Evolutionary conservation across 2,888 invertebrate genomes (phyloP), one percentile per base, ranked within the genome.

Genomic region (Oeneis ivallda): DNA sequence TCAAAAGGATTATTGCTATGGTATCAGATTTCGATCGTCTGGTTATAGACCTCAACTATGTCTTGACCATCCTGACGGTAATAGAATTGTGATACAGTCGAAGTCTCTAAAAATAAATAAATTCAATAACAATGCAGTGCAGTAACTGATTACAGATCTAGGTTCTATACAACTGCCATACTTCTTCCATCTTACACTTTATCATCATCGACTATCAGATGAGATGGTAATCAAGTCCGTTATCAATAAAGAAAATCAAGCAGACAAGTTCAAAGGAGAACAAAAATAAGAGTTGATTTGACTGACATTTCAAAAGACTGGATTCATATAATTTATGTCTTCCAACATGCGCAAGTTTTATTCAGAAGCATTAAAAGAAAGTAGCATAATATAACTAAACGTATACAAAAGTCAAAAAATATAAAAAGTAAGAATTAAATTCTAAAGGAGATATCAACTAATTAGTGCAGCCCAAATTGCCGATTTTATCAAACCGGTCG

Each of bases 381-480:
- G 8, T 26, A 32, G n/a, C 17, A 57, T 3, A n/a, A 15, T 3
- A n/a, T 8, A 53, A 3, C 9, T 10, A 0, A 53, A 10, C 10
- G 10, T 6, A 26, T 32, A n/a, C 8, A 34, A 32, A 34, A 43
- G n/a, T n/a, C n/a, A n/a, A n/a, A n/a, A 43, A 43, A 5, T 8
- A 15, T n/a, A 45, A 45, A 45, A 45, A 15, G 15, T 7, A n/a
- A 7, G n/a, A 32, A 15, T 11, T 45, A 47, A 45, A 47, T 45
- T 58, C 45, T 34, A 19, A 60, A 58, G 17, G 49, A 59, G 34
- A 60, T 37, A 60, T 17, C 34, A 49, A 60, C 37, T 60, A 49
- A 60, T 60, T 49, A 37, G 37, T 37, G 37, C 47, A 60, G 13
- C 37, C 37, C 37, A 37, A 60, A 60, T 59, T 59, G 47, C 49